A percentile compares a stretch with the other conserved stretches of the same genome.
Conservation (phyloP, 2,797 vertebrate genomes). For the Cuculus canorus region DNA sequence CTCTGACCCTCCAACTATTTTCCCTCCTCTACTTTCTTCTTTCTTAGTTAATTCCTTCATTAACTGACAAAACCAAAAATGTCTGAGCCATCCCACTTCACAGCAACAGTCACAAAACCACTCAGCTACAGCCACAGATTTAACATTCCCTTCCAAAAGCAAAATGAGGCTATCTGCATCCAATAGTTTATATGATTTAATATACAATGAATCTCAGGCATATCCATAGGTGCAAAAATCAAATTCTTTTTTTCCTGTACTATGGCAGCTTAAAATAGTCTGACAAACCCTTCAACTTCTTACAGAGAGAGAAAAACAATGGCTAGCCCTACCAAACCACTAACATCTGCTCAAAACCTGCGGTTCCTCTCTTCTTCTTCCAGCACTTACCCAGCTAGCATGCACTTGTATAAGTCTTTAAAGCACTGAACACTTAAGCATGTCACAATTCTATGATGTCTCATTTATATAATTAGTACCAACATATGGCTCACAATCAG, state of each 20-base stretch:
- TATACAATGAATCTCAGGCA: slow-evolving; percentile 41
- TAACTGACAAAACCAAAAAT: background rate
- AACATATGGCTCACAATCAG: slow-evolving; percentile 84
- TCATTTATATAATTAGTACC: slow-evolving; percentile 86
- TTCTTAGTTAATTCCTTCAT: background rate
- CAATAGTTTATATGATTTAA: background rate
- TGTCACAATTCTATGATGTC: slow-evolving; percentile 80
- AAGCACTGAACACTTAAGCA: slow-evolving; percentile 72
- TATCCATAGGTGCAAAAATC: slow-evolving; percentile 58
- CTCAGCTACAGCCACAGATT: background rate
- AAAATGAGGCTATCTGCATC: background rate
- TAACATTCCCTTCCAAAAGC: background rate
- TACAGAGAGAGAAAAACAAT: slow-evolving; percentile 69
- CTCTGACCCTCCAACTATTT: background rate
- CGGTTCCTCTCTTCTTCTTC: slow-evolving; percentile 61
- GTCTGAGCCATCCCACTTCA: background rate
- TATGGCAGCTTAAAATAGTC: slow-evolving; percentile 47
- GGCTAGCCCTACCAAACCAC: slow-evolving; percentile 55
- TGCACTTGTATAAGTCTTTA: slow-evolving; percentile 76
- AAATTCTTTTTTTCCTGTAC: slow-evolving; percentile 27
- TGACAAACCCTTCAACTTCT: slow-evolving; percentile 66
- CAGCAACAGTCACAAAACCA: background rate
- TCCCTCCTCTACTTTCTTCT: background rate
- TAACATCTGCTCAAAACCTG: slow-evolving; percentile 79
- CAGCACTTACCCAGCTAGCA: slow-evolving; percentile 67